Evolutionary conservation across 2,888 invertebrate genomes (phyloP), one percentile per base, ranked within the genome.

Genomic region (Phytoseiulus persimilis): DNA sequence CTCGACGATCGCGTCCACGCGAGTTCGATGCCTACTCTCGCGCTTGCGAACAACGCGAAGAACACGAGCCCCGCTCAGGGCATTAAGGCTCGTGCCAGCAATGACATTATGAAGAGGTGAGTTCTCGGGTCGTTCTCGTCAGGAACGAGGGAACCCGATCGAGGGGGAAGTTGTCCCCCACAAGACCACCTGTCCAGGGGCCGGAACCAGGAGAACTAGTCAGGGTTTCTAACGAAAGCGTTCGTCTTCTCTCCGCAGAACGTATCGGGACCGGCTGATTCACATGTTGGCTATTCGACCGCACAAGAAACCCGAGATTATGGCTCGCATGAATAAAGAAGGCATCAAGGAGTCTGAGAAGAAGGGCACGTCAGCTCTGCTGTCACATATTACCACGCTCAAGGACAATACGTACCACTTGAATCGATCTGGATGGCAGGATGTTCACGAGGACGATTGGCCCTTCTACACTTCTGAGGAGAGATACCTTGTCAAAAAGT

Each of bases 401-500:
- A 95, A 96, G 93, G 96, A 97, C 93, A 97, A 98, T 94, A 95
- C 95, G 92, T 98, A 96, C 94, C 95, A 96, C 92, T 94, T 98
- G 93, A 95, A 95, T 92, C 95, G 96, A 92, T 95, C 95, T 92
- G 94, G 96, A 92, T 98, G 97, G 96, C 96, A 96, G 93, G 98
- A 98, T 93, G 96, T 97, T 91, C 95, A 96, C 92, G 96, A 96
- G 92, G 96, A 96, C 92, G 93, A 93, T 90, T 98, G 98, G 98
- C 96, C 96, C 91, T 97, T 96, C 94, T 98, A 97, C 93, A 95
- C 95, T 32, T 97, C 97, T 92, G 96, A 96, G 92, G 98, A 98
- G 93, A 95, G 95, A 93, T 95, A 92, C 92, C 95, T 96, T 93
- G 94, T 98, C 92, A 97, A 96, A 94, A 95, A 96, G 96, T 95